Evolutionary conservation across 2,113 vertebrate genomes (phyloP), one percentile per base, ranked within the genome.

Genomic region (Columbina picui): DNA sequence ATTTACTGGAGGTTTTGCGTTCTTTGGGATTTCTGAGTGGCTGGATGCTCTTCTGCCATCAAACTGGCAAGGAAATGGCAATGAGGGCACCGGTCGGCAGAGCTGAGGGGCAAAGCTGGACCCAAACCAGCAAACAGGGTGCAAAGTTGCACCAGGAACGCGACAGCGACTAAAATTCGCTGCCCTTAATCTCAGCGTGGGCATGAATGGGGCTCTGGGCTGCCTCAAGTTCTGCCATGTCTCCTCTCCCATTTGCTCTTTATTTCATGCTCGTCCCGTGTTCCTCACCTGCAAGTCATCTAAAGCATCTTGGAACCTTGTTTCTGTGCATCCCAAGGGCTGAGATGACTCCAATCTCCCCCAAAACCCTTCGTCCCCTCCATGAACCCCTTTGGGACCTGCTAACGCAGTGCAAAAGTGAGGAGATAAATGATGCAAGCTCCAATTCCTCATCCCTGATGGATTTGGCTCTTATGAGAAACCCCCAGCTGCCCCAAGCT

Each of bases 151-250:
- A 9, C 2, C 14, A 16, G 78, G 56, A 81, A 61, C 0, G 1
- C 0, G 15, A 38, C 3, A 4, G 7, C 1, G 0, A 39, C n/a
- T 26, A 0, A 49, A 56, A 43, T 0, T 4, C 1, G 1, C 27
- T 38, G 16, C 8, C 27, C 29, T 26, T n/a, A 32, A 52, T 9
- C 43, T 45, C 43, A 45, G 43, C 43, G 7, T 45, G 43, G 43
- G 43, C 43, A 45, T 18, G 7, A 9, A 45, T 8, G 43, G 43
- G 43, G 43, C 43, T 45, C 43, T 45, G 43, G 43, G 43, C 43
- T 45, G 43, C 18, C 43, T 19, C 43, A 45, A 45, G 43, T 45
- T 45, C 43, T 45, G 9, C 20, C 9, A 0, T 3, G 6, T 10
- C 38, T 47, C 41, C 39, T 50, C 69, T 41, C 25, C 71, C 47